These are phyloP conservation scores for Scaptomyza reducta DNA, from an alignment of 2,888 invertebrate genomes.

Conservation along the genomic window DNA sequence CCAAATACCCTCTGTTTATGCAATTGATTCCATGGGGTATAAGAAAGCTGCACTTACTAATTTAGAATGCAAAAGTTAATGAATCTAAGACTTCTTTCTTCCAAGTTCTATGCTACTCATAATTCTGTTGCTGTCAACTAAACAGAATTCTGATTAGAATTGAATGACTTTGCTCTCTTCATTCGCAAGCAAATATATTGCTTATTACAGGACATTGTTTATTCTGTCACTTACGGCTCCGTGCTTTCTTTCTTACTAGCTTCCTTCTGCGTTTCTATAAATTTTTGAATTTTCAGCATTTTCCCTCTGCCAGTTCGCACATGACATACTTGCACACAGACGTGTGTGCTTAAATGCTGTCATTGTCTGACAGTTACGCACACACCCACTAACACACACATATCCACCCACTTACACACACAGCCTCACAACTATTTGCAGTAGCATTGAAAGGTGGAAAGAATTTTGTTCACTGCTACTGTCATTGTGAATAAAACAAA, in stretches of 20 bases:
- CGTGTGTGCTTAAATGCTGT: conserved; percentile 61
- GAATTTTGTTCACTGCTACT: conserved; percentile 21
- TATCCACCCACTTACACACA: neutral
- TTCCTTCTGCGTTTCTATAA: conserved; percentile 54
- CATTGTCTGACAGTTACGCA: conserved; percentile 52
- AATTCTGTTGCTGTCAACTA: neutral
- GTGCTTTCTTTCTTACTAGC: conserved; percentile 40
- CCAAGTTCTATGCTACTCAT: neutral
- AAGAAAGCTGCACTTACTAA: neutral
- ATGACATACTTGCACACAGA: conserved; percentile 52
- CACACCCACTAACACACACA: conserved; percentile 4
- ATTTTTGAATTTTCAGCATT: conserved; percentile 65
- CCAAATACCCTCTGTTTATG: conserved; percentile 13
- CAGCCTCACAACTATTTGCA: conserved; percentile 8
- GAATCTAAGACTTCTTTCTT: no score
- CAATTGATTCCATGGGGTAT: neutral
- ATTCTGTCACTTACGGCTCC: conserved; percentile 2
- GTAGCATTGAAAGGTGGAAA: conserved; percentile 7
- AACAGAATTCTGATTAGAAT: neutral
- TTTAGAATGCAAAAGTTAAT: no score
- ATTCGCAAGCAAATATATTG: neutral
- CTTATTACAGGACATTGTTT: conserved; percentile 1
- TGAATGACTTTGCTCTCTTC: neutral
- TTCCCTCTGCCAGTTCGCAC: conserved; percentile 37
- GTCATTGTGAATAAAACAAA: conserved; percentile 37